Evolutionary conservation across 2,113 vertebrate genomes (phyloP).

Genomic region (Oostethus manadensis): DNA sequence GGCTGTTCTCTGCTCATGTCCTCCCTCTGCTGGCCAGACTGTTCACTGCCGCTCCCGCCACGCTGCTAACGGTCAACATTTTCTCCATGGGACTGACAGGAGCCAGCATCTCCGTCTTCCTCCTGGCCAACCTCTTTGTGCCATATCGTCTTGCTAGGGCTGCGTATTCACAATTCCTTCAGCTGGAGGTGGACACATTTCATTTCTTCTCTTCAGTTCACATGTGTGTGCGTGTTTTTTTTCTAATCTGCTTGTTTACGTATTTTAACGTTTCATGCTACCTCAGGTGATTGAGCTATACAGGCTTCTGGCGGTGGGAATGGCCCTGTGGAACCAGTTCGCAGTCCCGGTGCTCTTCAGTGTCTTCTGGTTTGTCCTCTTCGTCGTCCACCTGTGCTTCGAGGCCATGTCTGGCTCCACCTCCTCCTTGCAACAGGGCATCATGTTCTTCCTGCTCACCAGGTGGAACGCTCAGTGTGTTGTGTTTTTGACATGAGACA

Average conservation of each 20-base stretch:
- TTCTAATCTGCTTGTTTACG: background rate
- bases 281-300: conserved; percentile 72
- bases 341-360: conserved; percentile 79
- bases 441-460: conserved; percentile 76
- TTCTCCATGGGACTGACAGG: conserved; percentile 65
- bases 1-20: conserved; percentile 75
- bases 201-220: background rate
- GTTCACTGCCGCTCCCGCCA: conserved; percentile 49
- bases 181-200: conserved; percentile 66
- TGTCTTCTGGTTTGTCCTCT: conserved; percentile 81
- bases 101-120: conserved; percentile 56
- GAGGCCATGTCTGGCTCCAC: conserved; percentile 48
- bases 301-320: conserved; percentile 70
- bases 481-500: too few relatives aligned
- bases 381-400: conserved; percentile 71
- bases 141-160: conserved; percentile 68
- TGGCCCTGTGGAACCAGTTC: conserved; percentile 80
- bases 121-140: conserved; percentile 68
- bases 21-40: conserved; percentile 76
- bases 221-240: background rate
- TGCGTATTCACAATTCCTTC: conserved; percentile 65
- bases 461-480: conserved; percentile 62
- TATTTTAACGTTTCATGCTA: background rate
- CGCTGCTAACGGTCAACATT: conserved; percentile 56
- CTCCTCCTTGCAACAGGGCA: conserved; percentile 65